Conservation (phyloP, 2,888 invertebrate species). For the Eucriotettix oculatus region DNA sequence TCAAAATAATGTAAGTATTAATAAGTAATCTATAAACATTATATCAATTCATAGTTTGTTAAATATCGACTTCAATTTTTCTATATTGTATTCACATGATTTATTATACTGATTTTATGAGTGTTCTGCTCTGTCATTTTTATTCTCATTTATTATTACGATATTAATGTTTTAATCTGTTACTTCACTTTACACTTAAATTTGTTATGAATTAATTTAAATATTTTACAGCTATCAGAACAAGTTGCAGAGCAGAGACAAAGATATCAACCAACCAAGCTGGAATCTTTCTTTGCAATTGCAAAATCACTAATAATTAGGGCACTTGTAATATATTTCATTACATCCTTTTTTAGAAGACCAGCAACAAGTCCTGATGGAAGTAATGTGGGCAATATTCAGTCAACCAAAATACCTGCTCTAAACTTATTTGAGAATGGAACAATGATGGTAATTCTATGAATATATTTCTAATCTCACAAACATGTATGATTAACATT, state of each 20-base stretch:
- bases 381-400: conserved; percentile 1
- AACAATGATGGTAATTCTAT: conserved; percentile 40
- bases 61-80: background rate
- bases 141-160: too few relatives aligned
- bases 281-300: conserved; percentile 68
- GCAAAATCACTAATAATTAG: conserved; percentile 75
- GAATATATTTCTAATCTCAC: too few relatives aligned
- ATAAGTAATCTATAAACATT: too few relatives aligned
- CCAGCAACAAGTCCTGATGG: conserved; percentile 28
- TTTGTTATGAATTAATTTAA: too few relatives aligned
- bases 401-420: conserved; percentile 29
- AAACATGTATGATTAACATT: too few relatives aligned
- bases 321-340: conserved; percentile 82
- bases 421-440: conserved; percentile 72
- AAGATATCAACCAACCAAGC: conserved; percentile 38
- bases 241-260: conserved; percentile 17
- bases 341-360: conserved; percentile 74
- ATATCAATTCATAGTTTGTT: background rate
- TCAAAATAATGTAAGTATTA: conserved; percentile 1
- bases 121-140: too few relatives aligned
- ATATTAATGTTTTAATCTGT: too few relatives aligned
- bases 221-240: conserved; percentile 5
- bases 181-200: too few relatives aligned
- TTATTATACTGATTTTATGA: too few relatives aligned
- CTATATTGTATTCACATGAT: too few relatives aligned